Percentiles rank a stretch among this genome's conserved stretches.
Evolutionary conservation across 2,113 vertebrate genomes (phyloP).

Genomic region (Gasterosteus aculeatus): DNA sequence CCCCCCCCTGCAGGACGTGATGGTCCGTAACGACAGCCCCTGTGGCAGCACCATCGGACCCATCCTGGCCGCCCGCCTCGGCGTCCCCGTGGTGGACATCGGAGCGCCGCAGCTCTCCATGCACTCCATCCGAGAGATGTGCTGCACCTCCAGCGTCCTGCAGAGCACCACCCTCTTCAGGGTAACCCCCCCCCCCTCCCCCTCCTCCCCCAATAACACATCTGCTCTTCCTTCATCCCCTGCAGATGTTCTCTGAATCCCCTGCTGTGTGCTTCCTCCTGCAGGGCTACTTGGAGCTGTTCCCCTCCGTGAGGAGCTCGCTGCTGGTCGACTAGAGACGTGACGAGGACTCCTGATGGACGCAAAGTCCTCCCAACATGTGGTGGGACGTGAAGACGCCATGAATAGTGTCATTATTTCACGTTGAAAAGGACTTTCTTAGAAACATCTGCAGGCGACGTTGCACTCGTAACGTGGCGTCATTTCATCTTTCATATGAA

Average conservation of each 20-base stretch:
- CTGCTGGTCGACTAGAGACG: constrained; percentile 83
- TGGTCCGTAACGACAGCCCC: constrained; percentile 94
- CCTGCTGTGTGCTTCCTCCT: constrained; percentile 43
- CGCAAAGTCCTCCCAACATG: background rate
- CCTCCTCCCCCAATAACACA: too few relatives aligned
- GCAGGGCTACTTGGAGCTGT: constrained; percentile 94
- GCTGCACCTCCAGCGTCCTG: constrained; percentile 92
- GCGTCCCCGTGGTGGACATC: constrained; percentile 90
- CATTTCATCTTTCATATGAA: constrained; percentile 7
- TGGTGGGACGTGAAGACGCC: background rate
- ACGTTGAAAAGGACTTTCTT: background rate
- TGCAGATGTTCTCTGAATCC: background rate
- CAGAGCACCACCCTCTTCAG: constrained; percentile 93
- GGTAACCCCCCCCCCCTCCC: constrained; percentile 73
- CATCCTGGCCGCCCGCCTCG: constrained; percentile 91
- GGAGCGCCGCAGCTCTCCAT: constrained; percentile 95
- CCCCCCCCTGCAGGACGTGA: constrained; percentile 85
- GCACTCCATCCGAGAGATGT: constrained; percentile 99
- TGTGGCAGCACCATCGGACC: constrained; percentile 95
- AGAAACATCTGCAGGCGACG: too few relatives aligned
- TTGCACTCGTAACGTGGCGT: background rate
- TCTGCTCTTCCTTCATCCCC: background rate
- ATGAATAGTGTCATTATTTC: background rate
- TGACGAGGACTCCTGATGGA: background rate
- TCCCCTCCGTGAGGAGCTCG: constrained; percentile 82